A percentile compares a stretch with the other conserved stretches of the same genome.
Conservation (phyloP, 2,888 invertebrate genomes). For the Papilio protenor region DNA sequence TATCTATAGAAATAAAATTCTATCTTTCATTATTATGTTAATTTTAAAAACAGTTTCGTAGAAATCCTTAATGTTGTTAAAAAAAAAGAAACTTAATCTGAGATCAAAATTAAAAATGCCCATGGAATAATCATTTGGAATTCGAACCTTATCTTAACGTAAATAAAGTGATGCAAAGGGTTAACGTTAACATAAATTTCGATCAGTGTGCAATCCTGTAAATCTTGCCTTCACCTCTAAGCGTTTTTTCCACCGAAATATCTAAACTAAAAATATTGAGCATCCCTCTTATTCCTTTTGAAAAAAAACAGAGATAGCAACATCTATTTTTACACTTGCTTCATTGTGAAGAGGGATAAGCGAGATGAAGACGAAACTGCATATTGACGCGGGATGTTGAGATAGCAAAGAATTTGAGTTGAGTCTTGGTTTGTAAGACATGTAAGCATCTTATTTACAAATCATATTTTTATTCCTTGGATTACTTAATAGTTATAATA, state of each 20-base stretch:
- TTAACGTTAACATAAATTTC: not conserved
- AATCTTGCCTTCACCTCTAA: not conserved
- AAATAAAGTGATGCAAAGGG: too few species aligned
- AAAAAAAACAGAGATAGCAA: not conserved
- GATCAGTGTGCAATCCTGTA: not conserved
- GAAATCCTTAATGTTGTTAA: not conserved
- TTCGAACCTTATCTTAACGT: not conserved
- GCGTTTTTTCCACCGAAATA: not conserved
- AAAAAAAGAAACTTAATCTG: not conserved
- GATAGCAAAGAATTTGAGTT: not conserved
- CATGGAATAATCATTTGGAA: not conserved
- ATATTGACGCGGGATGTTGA: not conserved
- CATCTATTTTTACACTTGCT: not conserved
- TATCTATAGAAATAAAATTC: slow-evolving; percentile 23
- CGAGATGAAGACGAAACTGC: not conserved
- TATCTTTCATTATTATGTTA: not conserved
- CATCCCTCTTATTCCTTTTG: not conserved
- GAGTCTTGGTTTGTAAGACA: not conserved
- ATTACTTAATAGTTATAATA: not conserved
- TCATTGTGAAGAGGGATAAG: not conserved
- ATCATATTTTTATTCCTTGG: slow-evolving; percentile 27
- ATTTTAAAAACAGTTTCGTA: not conserved
- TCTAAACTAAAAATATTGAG: not conserved
- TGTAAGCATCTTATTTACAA: not conserved
- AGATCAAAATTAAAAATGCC: not conserved